Conservation (phyloP, 37 sponge, comb jelly and placozoan species). For the Chondrilla cf. caribensis region DNA sequence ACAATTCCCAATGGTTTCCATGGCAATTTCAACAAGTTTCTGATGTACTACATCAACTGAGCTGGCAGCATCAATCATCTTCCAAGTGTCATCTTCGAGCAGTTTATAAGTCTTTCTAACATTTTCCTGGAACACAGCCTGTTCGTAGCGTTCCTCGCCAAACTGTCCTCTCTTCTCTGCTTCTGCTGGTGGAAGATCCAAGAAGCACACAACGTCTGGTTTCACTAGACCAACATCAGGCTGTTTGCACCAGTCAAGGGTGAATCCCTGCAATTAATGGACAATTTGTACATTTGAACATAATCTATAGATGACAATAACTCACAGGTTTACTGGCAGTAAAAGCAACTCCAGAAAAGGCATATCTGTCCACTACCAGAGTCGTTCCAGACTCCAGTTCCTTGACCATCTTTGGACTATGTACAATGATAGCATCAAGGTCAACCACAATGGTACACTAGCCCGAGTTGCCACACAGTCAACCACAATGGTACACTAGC, state of each 20-base stretch:
- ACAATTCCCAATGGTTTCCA: conserved; percentile 9
- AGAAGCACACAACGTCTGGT: conserved; percentile 81
- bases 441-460: neutral
- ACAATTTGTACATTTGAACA: neutral
- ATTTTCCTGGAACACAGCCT: conserved; percentile 51
- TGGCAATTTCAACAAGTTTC: conserved; percentile 28
- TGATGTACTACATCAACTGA: conserved; percentile 52
- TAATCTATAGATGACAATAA: neutral
- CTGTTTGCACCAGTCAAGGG: conserved; percentile 77
- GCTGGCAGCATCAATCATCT: conserved; percentile 53
- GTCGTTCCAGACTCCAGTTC: conserved; percentile 54
- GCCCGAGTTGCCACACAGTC: neutral
- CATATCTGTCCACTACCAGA: conserved; percentile 90
- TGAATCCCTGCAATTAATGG: conserved; percentile 38
- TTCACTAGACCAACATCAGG: conserved; percentile 74
- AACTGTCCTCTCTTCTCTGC: conserved; percentile 57
- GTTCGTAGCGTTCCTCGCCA: conserved; percentile 88
- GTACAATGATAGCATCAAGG: neutral
- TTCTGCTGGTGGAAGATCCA: conserved; percentile 49
- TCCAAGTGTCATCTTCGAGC: conserved; percentile 53
- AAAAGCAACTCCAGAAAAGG: conserved; percentile 91
- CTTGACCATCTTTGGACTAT: conserved; percentile 48
- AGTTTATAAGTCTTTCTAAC: conserved; percentile 47
- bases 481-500: neutral
- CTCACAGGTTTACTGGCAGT: conserved; percentile 84